Base-by-base conservation (phyloP, 2,888 invertebrate species). In the Anticlea derivata region DNA sequence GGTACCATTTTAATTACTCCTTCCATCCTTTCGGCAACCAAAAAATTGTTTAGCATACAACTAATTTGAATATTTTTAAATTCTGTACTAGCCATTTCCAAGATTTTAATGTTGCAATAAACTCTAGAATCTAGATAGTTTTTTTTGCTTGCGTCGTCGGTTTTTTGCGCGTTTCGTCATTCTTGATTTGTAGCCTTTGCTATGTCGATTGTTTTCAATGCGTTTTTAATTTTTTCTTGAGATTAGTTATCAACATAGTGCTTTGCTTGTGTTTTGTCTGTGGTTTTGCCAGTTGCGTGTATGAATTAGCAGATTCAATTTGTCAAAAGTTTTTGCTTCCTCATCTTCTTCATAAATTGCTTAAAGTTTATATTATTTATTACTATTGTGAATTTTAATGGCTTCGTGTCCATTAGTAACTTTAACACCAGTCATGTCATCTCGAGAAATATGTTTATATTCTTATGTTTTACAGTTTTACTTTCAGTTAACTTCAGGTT, bases 291-390 rank as follows among this genome's bases (percentile, higher is more conserved):
- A 37, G 66, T 51, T 60, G 65, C 66, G 66, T 73, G 73, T 71
- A 68, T 70, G 71, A 79, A 78, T 79, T 78, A 77, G 69, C 68
- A 65, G 62, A 74, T 76, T 80, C 75, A 81, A 83, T 86, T 86
- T 82, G 75, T 87, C 80, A 78, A 68, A 63, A 67, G 69, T 86
- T 85, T 86, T 86, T 85, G 76, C 73, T 62, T 59, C 59, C 58
- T 74, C 69, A 65, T 62, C 64, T 65, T 77, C 74, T 69, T 74
- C 62, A 65, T 66, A 62, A 62, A 61, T 63, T 57, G 60, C 53
- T 52, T 53, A 49, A 52, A 62, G 63, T 73, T 77, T 73, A 66
- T 79, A 64, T 73, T 68, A 76, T 80, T 78, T 81, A 78, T 75
- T 73, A 65, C 68, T 58, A 55, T 62, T 61, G 61, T 65, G 62